Evolutionary conservation across 2,888 invertebrate species (phyloP).

Genomic region (Epinotia bilunana): DNA sequence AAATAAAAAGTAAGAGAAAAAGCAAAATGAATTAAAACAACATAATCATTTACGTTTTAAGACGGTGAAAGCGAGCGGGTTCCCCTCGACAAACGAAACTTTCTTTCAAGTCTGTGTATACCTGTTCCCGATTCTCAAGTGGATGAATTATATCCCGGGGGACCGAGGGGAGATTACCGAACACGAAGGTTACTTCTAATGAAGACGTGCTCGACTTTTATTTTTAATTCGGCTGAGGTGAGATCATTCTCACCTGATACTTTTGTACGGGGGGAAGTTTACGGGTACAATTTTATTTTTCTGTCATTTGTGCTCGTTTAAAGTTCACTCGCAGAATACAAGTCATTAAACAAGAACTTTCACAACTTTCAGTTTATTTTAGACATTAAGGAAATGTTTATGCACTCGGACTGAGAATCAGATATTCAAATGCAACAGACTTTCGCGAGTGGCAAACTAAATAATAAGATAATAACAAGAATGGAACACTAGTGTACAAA

Average conservation of each 20-base stretch:
- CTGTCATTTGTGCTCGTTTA: constrained; percentile 44
- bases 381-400: background rate
- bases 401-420: background rate
- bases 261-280: constrained; percentile 47
- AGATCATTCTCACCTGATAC: constrained; percentile 70
- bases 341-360: constrained; percentile 15
- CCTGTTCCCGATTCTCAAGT: constrained; percentile 82
- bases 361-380: constrained; percentile 14
- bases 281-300: constrained; percentile 48
- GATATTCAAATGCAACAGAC: constrained; percentile 17
- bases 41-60: constrained; percentile 83
- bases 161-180: constrained; percentile 72
- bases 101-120: constrained; percentile 82
- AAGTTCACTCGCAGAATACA: constrained; percentile 29
- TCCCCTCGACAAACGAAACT: constrained; percentile 80
- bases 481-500: constrained; percentile 49
- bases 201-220: constrained; percentile 77
- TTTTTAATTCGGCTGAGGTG: constrained; percentile 73
- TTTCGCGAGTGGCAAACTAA: constrained; percentile 46
- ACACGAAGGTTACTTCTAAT: constrained; percentile 75
- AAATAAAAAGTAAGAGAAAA: constrained; percentile 74
- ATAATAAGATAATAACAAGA: constrained; percentile 50
- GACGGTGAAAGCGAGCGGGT: constrained; percentile 72
- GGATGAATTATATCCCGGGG: constrained; percentile 82
- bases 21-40: constrained; percentile 84